Conservation (phyloP, 2,888 invertebrate species). For the Smittia aterrima region DNA sequence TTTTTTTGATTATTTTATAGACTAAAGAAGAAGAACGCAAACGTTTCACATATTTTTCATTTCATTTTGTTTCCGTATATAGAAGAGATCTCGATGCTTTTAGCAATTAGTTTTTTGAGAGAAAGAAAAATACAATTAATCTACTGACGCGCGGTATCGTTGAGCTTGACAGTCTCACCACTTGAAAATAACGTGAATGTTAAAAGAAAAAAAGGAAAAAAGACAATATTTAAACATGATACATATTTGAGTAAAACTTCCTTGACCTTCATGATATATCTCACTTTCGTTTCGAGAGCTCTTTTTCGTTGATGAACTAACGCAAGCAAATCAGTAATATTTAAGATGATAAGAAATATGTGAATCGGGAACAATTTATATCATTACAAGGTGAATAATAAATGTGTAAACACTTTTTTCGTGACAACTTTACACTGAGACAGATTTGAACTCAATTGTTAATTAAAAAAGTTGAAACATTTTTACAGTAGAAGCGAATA, state of each 20-base stretch:
- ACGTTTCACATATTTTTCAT: not conserved
- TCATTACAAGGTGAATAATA: conserved; percentile 6
- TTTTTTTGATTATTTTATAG: conserved; percentile 1
- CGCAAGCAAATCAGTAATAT: conserved; percentile 9
- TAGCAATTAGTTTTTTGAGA: not conserved
- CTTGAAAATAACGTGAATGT: conserved; percentile 17
- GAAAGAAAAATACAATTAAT: conserved; percentile 1
- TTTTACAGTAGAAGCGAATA: not conserved
- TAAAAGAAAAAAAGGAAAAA: conserved; percentile 20
- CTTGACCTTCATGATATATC: not conserved
- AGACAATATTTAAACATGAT: conserved; percentile 12
- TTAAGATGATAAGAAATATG: conserved; percentile 28
- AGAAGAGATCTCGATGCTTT: conserved; percentile 23
- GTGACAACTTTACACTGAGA: not conserved
- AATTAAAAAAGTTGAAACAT: not conserved
- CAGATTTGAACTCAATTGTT: not conserved
- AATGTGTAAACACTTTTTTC: conserved; percentile 16
- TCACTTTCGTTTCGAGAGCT: not conserved
- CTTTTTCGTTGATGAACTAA: not conserved
- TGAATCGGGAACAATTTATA: conserved; percentile 41
- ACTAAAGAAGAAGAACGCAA: not conserved
- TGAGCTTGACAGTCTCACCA: too few species aligned
- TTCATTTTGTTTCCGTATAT: not conserved
- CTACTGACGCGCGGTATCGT: not conserved
- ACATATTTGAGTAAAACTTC: conserved; percentile 13